Percentiles rank a stretch among this genome's conserved stretches.
These are phyloP conservation scores for Hyla sarda DNA, from an alignment of 2,113 vertebrate genomes.

Conservation along the genomic window DNA sequence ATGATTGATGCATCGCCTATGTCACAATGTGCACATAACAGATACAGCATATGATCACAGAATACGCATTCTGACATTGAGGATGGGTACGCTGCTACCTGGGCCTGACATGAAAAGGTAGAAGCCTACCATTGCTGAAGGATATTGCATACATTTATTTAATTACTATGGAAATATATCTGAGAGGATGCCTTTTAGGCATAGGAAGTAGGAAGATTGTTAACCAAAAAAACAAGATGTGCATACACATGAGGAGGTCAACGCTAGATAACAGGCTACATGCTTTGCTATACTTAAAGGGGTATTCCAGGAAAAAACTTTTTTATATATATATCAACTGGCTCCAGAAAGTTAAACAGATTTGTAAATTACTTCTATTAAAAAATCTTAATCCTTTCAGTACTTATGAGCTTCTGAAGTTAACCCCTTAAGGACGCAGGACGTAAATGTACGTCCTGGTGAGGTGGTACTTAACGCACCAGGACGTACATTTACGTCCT, in stretches of 20 bases:
- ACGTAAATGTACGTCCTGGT: no score
- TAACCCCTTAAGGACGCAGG: no score
- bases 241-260: neutral
- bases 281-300: no score
- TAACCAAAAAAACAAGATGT: neutral
- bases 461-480: no score
- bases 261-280: neutral
- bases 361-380: no score
- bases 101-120: neutral
- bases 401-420: no score
- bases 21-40: neutral
- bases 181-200: neutral
- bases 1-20: constrained; percentile 26
- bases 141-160: neutral
- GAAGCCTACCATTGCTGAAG: neutral
- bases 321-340: no score
- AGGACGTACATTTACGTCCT: no score
- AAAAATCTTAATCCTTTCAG: no score
- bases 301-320: no score
- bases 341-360: no score
- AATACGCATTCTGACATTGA: neutral
- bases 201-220: neutral
- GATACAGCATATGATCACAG: constrained; percentile 6
- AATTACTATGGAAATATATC: neutral
- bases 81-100: neutral